phyloP scores from a whole-genome alignment of 2,888 invertebrate species.

The Drosophila imparisetae region DNA sequence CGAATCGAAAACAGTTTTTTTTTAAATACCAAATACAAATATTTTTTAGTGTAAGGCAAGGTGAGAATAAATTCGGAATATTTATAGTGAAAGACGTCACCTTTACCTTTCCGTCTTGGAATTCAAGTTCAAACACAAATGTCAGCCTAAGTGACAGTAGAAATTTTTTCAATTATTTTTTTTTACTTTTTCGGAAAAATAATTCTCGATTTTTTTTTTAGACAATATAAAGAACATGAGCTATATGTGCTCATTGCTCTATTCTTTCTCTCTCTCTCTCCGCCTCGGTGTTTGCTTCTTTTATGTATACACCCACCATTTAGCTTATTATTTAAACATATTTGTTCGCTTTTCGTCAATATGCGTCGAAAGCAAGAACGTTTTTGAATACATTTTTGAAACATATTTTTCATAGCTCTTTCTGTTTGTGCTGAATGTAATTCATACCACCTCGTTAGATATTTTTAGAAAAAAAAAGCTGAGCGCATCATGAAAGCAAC shows the following conservation, averaged over 20 bases:
- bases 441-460: slow-evolving; percentile 69
- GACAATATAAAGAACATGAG: slow-evolving; percentile 6
- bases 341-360: slow-evolving; percentile 73
- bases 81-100: slow-evolving; percentile 35
- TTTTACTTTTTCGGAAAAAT: slow-evolving; percentile 23
- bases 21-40: neutral
- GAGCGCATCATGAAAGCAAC: slow-evolving; percentile 40
- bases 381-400: slow-evolving; percentile 56
- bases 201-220: slow-evolving; percentile 5
- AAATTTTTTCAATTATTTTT: slow-evolving; percentile 40
- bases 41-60: neutral
- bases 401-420: slow-evolving; percentile 59
- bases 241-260: slow-evolving; percentile 18
- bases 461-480: slow-evolving; percentile 66
- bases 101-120: slow-evolving; percentile 52
- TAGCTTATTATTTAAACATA: slow-evolving; percentile 72
- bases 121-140: slow-evolving; percentile 75
- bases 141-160: slow-evolving; percentile 35
- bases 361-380: slow-evolving; percentile 61
- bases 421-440: slow-evolving; percentile 66
- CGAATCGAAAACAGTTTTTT: neutral
- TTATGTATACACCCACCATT: slow-evolving; percentile 47
- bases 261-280: slow-evolving; percentile 1
- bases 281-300: slow-evolving; percentile 43
- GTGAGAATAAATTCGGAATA: neutral